Conservation (phyloP, 2,888 invertebrate species). For the Rambutsinella grinnellia region DNA sequence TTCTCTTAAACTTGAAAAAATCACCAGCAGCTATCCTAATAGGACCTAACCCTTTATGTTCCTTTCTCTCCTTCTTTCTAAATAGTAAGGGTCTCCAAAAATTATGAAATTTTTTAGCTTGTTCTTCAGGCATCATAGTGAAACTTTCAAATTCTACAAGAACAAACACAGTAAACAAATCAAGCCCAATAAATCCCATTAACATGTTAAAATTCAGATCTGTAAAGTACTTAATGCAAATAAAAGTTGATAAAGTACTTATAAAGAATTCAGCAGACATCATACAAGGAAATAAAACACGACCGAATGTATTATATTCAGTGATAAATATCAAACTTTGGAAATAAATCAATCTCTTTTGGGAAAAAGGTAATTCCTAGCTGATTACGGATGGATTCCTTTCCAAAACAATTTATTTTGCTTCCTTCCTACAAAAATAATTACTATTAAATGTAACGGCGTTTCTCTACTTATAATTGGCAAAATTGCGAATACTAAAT, state of each 20-base stretch:
- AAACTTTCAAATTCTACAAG: background rate
- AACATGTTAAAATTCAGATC: background rate
- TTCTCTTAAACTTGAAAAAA: conserved; percentile 3
- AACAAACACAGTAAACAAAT: background rate
- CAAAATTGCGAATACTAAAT: background rate
- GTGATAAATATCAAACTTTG: background rate
- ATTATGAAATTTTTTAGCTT: background rate
- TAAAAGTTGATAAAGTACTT: background rate
- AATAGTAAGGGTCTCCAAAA: background rate
- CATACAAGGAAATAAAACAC: background rate
- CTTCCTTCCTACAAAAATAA: background rate
- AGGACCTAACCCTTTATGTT: background rate
- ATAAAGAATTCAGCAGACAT: background rate
- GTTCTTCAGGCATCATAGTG: conserved; percentile 1
- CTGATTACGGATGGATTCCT: no score
- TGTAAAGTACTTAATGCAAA: background rate
- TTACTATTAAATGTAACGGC: background rate
- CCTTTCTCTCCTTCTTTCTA: background rate
- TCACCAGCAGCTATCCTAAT: background rate
- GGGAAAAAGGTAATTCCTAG: background rate
- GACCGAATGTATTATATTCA: background rate
- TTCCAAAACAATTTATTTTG: background rate
- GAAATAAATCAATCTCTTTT: background rate
- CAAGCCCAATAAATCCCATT: background rate
- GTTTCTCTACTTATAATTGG: background rate